Conservation (phyloP, 2,888 invertebrate species). For the Erebia palarica region DNA sequence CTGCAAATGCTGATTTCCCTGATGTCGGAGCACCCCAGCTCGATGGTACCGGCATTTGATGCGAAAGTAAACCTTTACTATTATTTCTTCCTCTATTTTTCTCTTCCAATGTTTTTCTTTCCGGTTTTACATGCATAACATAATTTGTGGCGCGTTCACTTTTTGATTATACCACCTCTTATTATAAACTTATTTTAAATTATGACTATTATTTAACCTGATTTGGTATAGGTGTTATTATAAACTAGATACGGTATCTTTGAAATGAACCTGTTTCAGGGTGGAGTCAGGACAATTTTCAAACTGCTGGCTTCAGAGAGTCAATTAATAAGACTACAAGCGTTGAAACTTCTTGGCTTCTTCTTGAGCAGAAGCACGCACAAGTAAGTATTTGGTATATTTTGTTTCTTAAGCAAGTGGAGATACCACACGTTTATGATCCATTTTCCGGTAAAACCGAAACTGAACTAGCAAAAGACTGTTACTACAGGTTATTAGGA, state of each 20-base stretch:
- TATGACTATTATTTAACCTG: background rate
- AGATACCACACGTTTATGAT: no score
- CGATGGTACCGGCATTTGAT: slow-evolving; percentile 99
- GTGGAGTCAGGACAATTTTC: slow-evolving; percentile 97
- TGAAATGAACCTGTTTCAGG: slow-evolving; percentile 60
- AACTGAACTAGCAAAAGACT: no score
- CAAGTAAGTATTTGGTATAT: slow-evolving; percentile 84
- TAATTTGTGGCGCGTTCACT: no score
- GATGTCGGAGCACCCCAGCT: slow-evolving; percentile 99
- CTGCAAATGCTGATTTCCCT: slow-evolving; percentile 97
- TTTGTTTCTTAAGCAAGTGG: no score
- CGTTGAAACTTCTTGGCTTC: slow-evolving; percentile 97
- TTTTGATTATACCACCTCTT: no score
- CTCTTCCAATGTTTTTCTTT: background rate
- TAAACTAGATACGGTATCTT: background rate
- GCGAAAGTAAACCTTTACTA: slow-evolving; percentile 83
- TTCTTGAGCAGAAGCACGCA: slow-evolving; percentile 99
- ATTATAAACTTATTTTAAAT: no score
- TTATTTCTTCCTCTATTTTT: background rate
- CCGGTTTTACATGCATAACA: no score
- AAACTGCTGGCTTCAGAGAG: slow-evolving; percentile 97
- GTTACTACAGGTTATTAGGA: no score
- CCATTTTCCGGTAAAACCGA: no score
- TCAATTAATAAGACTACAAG: slow-evolving; percentile 97
- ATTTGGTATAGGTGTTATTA: no score